Evolutionary conservation across 2,113 vertebrate genomes (phyloP).

Genomic region (Sorex fumeus): DNA sequence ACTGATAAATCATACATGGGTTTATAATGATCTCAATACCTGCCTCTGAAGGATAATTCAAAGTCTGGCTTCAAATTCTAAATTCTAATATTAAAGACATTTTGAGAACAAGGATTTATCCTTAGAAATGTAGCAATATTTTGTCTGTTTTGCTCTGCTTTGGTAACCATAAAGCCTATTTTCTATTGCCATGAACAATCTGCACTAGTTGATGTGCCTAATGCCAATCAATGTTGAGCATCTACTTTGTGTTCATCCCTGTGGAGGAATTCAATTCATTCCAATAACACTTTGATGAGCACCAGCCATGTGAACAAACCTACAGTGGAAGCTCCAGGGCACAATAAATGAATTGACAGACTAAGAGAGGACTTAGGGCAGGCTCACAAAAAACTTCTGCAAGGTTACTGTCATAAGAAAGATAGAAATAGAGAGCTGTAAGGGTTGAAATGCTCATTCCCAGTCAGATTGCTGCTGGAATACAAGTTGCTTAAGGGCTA

Average conservation of each 20-base stretch:
- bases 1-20: conserved; percentile 50
- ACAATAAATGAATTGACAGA: neutral
- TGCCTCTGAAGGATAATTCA: conserved; percentile 57
- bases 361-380: neutral
- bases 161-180: neutral
- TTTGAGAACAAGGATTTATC: conserved; percentile 45
- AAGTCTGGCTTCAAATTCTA: conserved; percentile 55
- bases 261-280: conserved; percentile 50
- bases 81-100: conserved; percentile 39
- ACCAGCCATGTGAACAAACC: conserved; percentile 7
- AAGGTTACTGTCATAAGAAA: conserved; percentile 37
- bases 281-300: conserved; percentile 52
- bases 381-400: neutral
- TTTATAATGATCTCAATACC: conserved; percentile 57
- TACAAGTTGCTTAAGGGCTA: neutral
- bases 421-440: neutral
- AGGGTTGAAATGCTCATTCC: neutral
- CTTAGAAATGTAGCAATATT: conserved; percentile 15
- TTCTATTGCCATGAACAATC: neutral
- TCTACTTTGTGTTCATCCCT: conserved; percentile 16
- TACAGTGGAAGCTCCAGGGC: neutral
- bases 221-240: conserved; percentile 44
- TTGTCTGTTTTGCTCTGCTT: conserved; percentile 26
- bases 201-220: neutral
- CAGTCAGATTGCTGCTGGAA: neutral